These are phyloP conservation scores for Camponotus vicinus DNA, from an alignment of 1,140 invertebrate genomes.

Conservation along the genomic window DNA sequence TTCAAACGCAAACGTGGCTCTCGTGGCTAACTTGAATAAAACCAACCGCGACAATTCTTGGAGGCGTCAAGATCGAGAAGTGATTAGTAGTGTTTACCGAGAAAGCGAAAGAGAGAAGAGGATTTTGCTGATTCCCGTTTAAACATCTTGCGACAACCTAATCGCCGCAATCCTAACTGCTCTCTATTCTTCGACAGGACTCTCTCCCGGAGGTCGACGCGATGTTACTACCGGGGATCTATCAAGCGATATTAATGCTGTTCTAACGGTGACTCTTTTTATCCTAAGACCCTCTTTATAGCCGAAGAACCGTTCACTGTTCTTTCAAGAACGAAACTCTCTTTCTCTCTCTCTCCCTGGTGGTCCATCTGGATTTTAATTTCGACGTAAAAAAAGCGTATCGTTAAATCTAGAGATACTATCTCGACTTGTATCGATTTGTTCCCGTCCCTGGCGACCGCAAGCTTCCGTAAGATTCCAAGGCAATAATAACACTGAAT, in stretches of 20 bases:
- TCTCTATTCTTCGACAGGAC: slow-evolving; percentile 72
- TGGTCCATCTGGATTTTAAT: slow-evolving; percentile 35
- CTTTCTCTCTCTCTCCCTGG: not conserved
- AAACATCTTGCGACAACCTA: slow-evolving; percentile 72
- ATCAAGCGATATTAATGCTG: slow-evolving; percentile 72
- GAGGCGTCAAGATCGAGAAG: slow-evolving; percentile 76
- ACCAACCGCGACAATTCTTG: slow-evolving; percentile 75
- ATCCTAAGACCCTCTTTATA: slow-evolving; percentile 26
- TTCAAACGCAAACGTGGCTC: slow-evolving; percentile 45
- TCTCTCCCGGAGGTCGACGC: slow-evolving; percentile 53
- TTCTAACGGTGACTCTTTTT: slow-evolving; percentile 70
- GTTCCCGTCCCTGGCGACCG: not conserved
- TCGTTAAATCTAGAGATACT: slow-evolving; percentile 14
- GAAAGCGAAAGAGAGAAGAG: slow-evolving; percentile 36
- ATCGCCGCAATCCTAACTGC: slow-evolving; percentile 69
- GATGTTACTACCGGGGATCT: slow-evolving; percentile 62
- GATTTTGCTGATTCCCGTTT: slow-evolving; percentile 68
- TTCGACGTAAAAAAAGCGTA: slow-evolving; percentile 18
- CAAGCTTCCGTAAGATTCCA: not conserved
- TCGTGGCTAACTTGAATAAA: slow-evolving; percentile 72
- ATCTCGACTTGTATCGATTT: slow-evolving; percentile 48
- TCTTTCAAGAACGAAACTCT: slow-evolving; percentile 32
- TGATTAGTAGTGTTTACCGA: slow-evolving; percentile 79
- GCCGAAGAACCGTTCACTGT: slow-evolving; percentile 30
- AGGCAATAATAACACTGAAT: not conserved